Evolutionary conservation across 2,113 vertebrate genomes (phyloP).

Genomic region (Nicator chloris): DNA sequence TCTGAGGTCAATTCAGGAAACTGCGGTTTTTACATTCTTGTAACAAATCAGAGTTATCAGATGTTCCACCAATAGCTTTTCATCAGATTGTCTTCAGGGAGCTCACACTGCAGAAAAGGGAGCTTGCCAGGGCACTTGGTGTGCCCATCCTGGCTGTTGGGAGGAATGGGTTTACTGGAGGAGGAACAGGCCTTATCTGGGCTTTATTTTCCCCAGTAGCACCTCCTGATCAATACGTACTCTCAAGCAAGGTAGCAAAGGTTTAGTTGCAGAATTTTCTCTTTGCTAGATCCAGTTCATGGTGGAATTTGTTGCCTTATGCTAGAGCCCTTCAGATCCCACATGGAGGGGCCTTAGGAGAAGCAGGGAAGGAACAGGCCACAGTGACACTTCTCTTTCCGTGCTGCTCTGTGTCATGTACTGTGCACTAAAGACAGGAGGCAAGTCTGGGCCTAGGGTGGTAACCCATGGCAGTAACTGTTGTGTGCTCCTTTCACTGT

Average conservation of each 20-base stretch:
- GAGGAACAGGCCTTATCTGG: not conserved
- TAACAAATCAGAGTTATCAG: not conserved
- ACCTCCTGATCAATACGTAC: not conserved
- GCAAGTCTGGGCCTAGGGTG: not conserved
- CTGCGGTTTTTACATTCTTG: not conserved
- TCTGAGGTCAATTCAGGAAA: not conserved
- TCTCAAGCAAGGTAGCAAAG: not conserved
- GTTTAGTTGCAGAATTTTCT: not conserved
- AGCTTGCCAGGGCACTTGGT: not conserved
- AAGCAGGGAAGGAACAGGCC: not conserved
- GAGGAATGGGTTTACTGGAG: not conserved
- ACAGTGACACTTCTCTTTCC: accelerated
- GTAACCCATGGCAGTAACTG: not conserved
- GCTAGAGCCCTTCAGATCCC: not conserved
- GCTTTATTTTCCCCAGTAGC: not conserved
- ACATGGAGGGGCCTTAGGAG: not conserved
- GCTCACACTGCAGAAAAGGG: not conserved
- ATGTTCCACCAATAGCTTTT: not conserved
- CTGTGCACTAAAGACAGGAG: not conserved
- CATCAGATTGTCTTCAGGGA: not conserved
- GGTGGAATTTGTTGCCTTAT: not conserved
- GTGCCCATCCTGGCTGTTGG: not conserved
- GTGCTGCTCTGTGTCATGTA: not conserved
- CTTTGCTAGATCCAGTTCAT: not conserved
- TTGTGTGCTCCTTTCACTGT: not conserved